phyloP scores from a whole-genome alignment of 2,797 vertebrate species.

The Enteromius paludinosus region DNA sequence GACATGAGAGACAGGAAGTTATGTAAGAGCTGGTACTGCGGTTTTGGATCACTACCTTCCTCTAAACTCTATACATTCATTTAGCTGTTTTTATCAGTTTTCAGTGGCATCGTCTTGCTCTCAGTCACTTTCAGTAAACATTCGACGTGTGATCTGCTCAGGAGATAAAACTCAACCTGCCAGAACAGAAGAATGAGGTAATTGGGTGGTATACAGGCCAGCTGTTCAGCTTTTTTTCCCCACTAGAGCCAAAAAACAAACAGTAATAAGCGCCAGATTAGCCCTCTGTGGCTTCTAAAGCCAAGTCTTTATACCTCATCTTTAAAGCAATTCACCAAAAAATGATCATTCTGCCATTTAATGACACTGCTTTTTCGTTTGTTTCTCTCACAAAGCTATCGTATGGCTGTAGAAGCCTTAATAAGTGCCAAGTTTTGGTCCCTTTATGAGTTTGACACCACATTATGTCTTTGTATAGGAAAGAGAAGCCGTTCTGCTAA shows the following conservation, averaged over 20 bases:
- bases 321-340: constrained; percentile 74
- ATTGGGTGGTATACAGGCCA: constrained; percentile 23
- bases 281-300: not conserved
- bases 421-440: not conserved
- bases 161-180: constrained; percentile 71
- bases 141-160: constrained; percentile 75
- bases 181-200: constrained; percentile 67
- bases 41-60: constrained; percentile 19
- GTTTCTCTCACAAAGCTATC: not conserved
- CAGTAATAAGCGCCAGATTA: constrained; percentile 31
- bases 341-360: constrained; percentile 61
- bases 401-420: not conserved
- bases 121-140: constrained; percentile 77
- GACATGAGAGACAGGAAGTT: constrained; percentile 14
- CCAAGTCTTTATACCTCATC: not conserved
- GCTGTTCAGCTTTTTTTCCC: constrained; percentile 33
- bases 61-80: constrained; percentile 23
- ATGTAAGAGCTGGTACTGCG: not conserved
- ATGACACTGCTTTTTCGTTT: not conserved
- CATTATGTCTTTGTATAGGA: not conserved
- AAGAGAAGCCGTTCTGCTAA: not conserved
- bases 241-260: constrained; percentile 8
- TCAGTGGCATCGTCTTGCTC: constrained; percentile 14
- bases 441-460: constrained; percentile 2
- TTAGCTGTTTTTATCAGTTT: constrained; percentile 39